These are phyloP conservation scores for Tor tambroides DNA, from an alignment of 2,113 vertebrate species.

Conservation along the genomic window DNA sequence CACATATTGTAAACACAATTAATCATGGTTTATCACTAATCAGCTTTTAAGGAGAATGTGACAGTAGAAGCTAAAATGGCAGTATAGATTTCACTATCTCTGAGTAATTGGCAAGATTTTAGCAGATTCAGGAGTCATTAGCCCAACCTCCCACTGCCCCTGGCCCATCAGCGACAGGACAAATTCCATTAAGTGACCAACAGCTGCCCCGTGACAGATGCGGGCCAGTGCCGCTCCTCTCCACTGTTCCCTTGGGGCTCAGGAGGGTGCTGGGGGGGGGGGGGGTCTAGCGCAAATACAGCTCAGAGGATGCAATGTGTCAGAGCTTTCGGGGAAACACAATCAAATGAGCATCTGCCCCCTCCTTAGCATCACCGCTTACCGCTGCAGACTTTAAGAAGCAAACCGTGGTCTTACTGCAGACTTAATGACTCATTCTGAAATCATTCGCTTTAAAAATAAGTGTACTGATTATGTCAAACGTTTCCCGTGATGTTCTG, in stretches of 20 bases:
- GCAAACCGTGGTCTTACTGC: constrained; percentile 26
- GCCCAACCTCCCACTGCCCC: constrained; percentile 32
- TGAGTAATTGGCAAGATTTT: constrained; percentile 64
- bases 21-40: background rate
- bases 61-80: constrained; percentile 39
- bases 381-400: constrained; percentile 24
- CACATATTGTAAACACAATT: background rate
- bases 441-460: constrained; percentile 20
- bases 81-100: constrained; percentile 56
- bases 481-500: background rate
- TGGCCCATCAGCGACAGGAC: constrained; percentile 59
- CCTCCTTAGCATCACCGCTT: constrained; percentile 24
- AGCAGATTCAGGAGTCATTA: constrained; percentile 64
- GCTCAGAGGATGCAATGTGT: constrained; percentile 69
- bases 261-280: constrained; percentile 58
- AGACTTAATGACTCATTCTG: constrained; percentile 19
- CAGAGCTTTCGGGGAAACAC: constrained; percentile 62
- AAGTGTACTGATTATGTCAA: constrained; percentile 28
- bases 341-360: constrained; percentile 74
- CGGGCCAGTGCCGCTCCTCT: constrained; percentile 65
- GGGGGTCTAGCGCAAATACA: constrained; percentile 56
- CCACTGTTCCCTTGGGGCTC: constrained; percentile 68
- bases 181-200: constrained; percentile 73
- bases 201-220: constrained; percentile 80
- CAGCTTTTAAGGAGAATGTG: constrained; percentile 23